These are phyloP conservation scores for Melipona beecheii DNA, from an alignment of 2,888 invertebrate genomes.

Conservation along the genomic window DNA sequence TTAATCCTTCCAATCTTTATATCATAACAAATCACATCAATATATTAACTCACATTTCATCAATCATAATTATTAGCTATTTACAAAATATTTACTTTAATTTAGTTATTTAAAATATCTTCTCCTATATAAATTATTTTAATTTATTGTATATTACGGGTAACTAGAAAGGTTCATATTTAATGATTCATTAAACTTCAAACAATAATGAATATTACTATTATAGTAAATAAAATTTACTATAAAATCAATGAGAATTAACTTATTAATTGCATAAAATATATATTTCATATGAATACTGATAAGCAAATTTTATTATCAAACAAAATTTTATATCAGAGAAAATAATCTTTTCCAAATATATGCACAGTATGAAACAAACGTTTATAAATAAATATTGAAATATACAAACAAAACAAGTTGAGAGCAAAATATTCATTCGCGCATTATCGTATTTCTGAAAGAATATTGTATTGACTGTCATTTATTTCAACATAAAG, in stretches of 20 bases:
- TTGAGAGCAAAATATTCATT: background rate
- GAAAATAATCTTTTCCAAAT: background rate
- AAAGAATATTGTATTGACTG: background rate
- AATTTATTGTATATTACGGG: too few relatives aligned
- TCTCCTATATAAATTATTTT: too few relatives aligned
- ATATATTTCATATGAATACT: background rate
- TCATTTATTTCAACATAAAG: background rate
- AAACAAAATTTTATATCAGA: background rate
- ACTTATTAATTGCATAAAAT: background rate
- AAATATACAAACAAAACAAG: background rate
- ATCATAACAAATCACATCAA: background rate
- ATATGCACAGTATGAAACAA: background rate
- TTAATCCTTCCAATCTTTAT: background rate
- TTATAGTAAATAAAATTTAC: too few relatives aligned
- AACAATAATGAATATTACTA: too few relatives aligned
- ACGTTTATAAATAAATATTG: background rate
- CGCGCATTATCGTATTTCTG: background rate
- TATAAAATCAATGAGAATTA: background rate
- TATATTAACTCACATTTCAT: background rate
- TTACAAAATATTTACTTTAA: too few relatives aligned
- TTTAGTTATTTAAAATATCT: too few relatives aligned
- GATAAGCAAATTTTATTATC: background rate
- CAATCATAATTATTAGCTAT: too few relatives aligned
- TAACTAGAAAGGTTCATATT: too few relatives aligned
- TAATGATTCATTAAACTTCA: background rate